A percentile compares a stretch with the other conserved stretches of the same genome.
Conservation (phyloP, 2,797 vertebrate genomes). For the Gambelia wislizenii region DNA sequence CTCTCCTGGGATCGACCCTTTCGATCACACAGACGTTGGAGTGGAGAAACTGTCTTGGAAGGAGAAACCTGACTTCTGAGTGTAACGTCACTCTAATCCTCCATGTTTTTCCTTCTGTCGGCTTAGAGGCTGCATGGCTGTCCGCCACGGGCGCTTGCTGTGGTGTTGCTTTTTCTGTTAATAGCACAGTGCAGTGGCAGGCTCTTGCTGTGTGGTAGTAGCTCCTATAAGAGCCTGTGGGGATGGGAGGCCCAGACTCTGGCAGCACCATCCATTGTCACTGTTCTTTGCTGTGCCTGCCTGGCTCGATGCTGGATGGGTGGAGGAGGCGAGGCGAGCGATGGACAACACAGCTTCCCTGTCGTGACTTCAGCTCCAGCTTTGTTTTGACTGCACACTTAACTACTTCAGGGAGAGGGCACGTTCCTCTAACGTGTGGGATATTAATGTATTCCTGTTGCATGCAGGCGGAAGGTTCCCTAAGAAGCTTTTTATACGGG, state of each 20-base stretch:
- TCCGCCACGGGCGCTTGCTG: neutral
- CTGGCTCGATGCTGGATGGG: neutral
- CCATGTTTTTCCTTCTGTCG: neutral
- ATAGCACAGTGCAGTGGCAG: neutral
- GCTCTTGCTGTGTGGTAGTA: constrained; percentile 11
- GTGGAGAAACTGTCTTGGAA: neutral
- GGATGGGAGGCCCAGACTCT: constrained; percentile 4
- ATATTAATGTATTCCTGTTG: constrained; percentile 44
- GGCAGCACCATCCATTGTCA: constrained; percentile 12
- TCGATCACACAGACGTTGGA: neutral
- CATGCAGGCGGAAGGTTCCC: constrained; percentile 56
- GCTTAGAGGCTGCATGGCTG: neutral
- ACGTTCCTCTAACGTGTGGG: neutral
- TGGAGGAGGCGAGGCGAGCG: constrained; percentile 19
- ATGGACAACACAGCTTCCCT: constrained; percentile 70
- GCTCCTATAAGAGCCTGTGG: neutral
- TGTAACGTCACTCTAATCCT: neutral
- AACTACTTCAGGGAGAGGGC: constrained; percentile 58
- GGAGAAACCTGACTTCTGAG: neutral
- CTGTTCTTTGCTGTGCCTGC: constrained; percentile 1
- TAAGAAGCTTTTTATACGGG: constrained; percentile 11
- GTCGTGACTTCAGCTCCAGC: constrained; percentile 64
- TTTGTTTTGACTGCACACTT: constrained; percentile 75
- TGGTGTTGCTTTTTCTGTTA: constrained; percentile 2
- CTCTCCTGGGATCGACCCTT: neutral